phyloP scores from a whole-genome alignment of 2,113 vertebrate genomes.

The Puffinus mauretanicus region DNA sequence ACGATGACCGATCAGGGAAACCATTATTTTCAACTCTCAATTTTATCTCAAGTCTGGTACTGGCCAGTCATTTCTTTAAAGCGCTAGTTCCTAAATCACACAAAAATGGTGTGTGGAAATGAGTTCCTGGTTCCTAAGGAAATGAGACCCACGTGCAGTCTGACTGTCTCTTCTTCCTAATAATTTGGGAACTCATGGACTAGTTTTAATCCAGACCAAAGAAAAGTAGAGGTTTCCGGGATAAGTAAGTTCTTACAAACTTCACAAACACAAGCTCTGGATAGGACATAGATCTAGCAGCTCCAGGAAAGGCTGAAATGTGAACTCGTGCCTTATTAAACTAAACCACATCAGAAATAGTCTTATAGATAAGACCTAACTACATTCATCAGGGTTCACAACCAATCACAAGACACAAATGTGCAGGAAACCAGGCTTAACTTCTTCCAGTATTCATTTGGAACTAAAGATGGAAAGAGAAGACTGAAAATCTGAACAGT shows the following conservation, averaged over 20 bases:
- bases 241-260: not conserved
- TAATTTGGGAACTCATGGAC: not conserved
- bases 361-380: not conserved
- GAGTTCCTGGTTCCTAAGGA: not conserved
- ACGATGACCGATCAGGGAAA: not conserved
- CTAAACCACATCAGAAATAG: not conserved
- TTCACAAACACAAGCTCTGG: not conserved
- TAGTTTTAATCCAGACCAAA: not conserved
- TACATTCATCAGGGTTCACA: not conserved
- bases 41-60: not conserved
- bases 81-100: not conserved
- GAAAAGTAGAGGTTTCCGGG: not conserved
- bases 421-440: not conserved
- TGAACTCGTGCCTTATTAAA: not conserved
- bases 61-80: not conserved
- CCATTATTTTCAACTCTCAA: not conserved
- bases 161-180: not conserved
- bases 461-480: not conserved
- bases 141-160: not conserved
- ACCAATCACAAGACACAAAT: not conserved
- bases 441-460: not conserved
- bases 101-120: not conserved
- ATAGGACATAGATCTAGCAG: not conserved
- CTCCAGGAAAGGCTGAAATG: not conserved
- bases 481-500: not conserved